Base-by-base conservation (phyloP, 2,113 vertebrate genomes). In the Speoplatyrhinus poulsoni region DNA sequence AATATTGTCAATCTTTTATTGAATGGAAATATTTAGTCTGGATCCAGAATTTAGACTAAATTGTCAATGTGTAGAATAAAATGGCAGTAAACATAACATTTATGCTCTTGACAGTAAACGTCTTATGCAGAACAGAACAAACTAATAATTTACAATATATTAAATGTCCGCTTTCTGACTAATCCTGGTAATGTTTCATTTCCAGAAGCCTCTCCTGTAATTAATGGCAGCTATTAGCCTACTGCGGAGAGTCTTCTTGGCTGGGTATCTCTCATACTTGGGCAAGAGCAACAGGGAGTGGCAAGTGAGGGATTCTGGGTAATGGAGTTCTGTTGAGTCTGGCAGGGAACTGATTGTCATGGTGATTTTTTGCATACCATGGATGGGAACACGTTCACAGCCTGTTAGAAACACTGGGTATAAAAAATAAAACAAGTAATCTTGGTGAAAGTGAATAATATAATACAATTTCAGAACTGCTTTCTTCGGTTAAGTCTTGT, bases 361-460 rank as follows among this genome's bases (percentile, higher is more conserved):
- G 64, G 10, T 66, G 65, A 93, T 70, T 56, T 57, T 54, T 4
- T 76, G 26, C 88, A 94, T 89, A 0, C 90, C 91, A 65, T 74
- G 15, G 52, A 91, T 71, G n/a, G 91, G 89, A 0, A 94, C 80
- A 10, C 92, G 92, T 50, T 91, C 84, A 16, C 58, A 90, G 72
- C 93, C 94, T 41, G 88, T 93, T 68, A 95, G 60, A 75, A 96
- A 96, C 68, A 91, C 94, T 96, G 76, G 36, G 0, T 26, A 26
- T 3, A 26, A 2, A 26, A 3, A 26, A 26, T 1, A 69, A 69
- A 12, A 12, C 12, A 26, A 36, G 67, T 5, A 53, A 4, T 4
- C 1, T 47, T 17, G 15, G 54, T 33, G 17, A 48, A 4, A 12
- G 46, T 33, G 32, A 52, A 41, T 41, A 41, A 26, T 26, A 26